Percentiles rank a stretch among this genome's conserved stretches.
Conservation (phyloP, 2,797 vertebrate genomes). For the Botia almorhae region DNA sequence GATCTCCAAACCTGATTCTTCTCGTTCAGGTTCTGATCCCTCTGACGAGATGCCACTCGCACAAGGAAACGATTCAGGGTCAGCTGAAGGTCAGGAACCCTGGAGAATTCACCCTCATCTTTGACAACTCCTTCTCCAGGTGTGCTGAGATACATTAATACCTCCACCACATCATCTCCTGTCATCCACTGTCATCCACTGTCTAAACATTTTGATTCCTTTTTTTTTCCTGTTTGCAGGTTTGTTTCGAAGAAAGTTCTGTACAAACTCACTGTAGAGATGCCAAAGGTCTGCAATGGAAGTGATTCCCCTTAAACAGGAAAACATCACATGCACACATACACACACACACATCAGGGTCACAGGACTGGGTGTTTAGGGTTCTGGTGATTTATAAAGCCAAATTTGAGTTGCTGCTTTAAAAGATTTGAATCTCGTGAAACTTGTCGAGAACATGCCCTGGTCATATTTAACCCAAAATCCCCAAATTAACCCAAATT, state of each 20-base stretch:
- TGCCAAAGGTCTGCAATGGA: slow-evolving; percentile 86
- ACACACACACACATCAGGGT: slow-evolving; percentile 10
- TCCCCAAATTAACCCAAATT: neutral
- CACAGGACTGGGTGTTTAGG: neutral
- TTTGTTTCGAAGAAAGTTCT: slow-evolving; percentile 96
- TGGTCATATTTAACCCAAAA: neutral
- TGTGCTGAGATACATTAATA: slow-evolving; percentile 56
- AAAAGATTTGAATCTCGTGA: slow-evolving; percentile 5
- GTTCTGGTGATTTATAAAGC: neutral
- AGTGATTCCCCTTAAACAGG: slow-evolving; percentile 79
- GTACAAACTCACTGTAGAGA: slow-evolving; percentile 87
- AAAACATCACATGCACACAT: neutral
- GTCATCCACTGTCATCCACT: too few relatives aligned
- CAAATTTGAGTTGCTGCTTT: slow-evolving; percentile 8
- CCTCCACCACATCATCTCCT: neutral
- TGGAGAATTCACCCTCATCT: slow-evolving; percentile 90
- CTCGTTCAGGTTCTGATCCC: slow-evolving; percentile 91
- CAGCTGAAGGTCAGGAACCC: slow-evolving; percentile 88
- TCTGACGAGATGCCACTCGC: slow-evolving; percentile 91
- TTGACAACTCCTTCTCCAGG: slow-evolving; percentile 98
- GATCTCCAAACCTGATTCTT: neutral
- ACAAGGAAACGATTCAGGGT: slow-evolving; percentile 91
- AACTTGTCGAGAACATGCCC: neutral
- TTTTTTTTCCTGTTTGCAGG: slow-evolving; percentile 70
- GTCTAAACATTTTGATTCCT: neutral